Evolutionary conservation across 2,888 invertebrate species (phyloP).

Genomic region (Acronicta leporina): DNA sequence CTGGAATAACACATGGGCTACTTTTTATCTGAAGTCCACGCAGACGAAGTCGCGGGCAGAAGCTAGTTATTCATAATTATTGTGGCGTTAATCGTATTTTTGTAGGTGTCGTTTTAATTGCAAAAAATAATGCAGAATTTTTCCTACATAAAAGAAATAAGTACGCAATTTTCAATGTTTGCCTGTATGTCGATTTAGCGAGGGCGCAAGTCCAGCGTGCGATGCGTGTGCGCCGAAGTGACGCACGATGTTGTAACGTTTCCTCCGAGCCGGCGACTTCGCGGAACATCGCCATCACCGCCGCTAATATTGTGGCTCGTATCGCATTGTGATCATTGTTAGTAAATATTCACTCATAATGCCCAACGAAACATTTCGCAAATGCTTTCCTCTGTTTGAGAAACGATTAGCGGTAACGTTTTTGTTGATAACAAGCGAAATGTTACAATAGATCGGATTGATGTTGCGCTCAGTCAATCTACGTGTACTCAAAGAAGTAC

Average conservation of each 20-base stretch:
- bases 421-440: constrained; percentile 35
- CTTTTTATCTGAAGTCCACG: too few species aligned
- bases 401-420: constrained; percentile 46
- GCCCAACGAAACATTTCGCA: constrained; percentile 47
- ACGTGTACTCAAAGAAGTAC: not conserved
- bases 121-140: too few species aligned
- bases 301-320: constrained; percentile 51
- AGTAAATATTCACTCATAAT: constrained; percentile 57
- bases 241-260: constrained; percentile 54
- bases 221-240: constrained; percentile 37
- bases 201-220: constrained; percentile 8
- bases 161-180: constrained; percentile 1
- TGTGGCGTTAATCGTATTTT: too few species aligned
- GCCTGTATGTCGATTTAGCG: constrained; percentile 10
- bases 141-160: too few species aligned
- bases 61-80: too few species aligned
- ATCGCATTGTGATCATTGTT: constrained; percentile 56
- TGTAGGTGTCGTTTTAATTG: too few species aligned
- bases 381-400: constrained; percentile 49
- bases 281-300: constrained; percentile 41
- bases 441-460: constrained; percentile 7
- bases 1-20: too few species aligned
- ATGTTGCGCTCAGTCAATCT: not conserved
- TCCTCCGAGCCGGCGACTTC: constrained; percentile 42
- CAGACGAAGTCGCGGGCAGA: too few species aligned